phyloP scores from a whole-genome alignment of 2,888 invertebrate genomes.

The Augiades crinisus region DNA sequence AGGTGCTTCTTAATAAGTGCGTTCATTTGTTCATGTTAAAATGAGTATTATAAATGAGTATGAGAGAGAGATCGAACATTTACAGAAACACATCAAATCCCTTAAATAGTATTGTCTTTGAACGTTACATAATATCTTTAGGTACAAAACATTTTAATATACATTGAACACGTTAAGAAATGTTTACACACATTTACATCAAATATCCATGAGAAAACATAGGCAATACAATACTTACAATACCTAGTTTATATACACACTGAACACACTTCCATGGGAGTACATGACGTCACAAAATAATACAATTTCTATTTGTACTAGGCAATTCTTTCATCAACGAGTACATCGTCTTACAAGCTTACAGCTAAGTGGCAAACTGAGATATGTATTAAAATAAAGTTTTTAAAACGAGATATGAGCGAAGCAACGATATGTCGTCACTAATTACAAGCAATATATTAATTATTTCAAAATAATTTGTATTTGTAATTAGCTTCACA shows the following conservation, averaged over 20 bases:
- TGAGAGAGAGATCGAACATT: constrained; percentile 6
- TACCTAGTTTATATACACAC: constrained; percentile 45
- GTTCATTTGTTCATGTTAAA: background rate
- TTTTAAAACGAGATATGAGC: constrained; percentile 40
- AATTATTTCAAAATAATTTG: constrained; percentile 54
- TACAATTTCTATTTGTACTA: constrained; percentile 53
- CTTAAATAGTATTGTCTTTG: constrained; percentile 22
- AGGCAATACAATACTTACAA: constrained; percentile 38
- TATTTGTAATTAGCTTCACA: too few species aligned
- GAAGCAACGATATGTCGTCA: constrained; percentile 44
- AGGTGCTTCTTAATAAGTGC: constrained; percentile 10
- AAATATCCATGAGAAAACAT: constrained; percentile 32
- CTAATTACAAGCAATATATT: constrained; percentile 36
- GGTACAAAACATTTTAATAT: constrained; percentile 20
- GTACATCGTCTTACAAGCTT: constrained; percentile 39
- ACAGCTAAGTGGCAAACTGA: constrained; percentile 64
- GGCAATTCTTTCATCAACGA: constrained; percentile 39
- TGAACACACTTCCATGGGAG: constrained; percentile 49
- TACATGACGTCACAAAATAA: constrained; percentile 48
- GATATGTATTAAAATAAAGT: constrained; percentile 62
- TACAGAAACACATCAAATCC: background rate
- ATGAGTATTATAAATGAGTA: constrained; percentile 3
- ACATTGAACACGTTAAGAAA: constrained; percentile 13
- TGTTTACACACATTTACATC: constrained; percentile 20
- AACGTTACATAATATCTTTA: constrained; percentile 4